phyloP scores from a whole-genome alignment of 2,113 vertebrate genomes.

The Dasypus novemcinctus region DNA sequence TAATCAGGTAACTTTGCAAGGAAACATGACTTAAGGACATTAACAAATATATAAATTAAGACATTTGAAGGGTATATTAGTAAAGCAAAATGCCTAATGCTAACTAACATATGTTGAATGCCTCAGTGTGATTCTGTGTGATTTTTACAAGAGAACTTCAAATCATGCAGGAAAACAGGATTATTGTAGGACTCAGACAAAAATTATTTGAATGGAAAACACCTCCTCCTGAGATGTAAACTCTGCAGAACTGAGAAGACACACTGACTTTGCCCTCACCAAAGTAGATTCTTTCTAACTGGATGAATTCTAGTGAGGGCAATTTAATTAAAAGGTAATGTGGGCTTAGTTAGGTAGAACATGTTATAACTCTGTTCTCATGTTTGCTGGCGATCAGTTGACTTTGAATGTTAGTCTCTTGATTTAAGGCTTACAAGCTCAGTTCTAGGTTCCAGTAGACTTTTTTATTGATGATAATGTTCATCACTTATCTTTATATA shows the following conservation, averaged over 20 bases:
- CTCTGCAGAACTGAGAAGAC: neutral
- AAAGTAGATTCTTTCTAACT: neutral
- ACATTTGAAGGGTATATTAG: constrained; percentile 1
- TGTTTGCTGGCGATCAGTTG: neutral
- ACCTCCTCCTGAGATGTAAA: neutral
- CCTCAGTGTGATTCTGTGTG: neutral
- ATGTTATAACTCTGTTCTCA: neutral
- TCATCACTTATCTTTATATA: constrained; percentile 3
- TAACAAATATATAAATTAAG: constrained; percentile 54
- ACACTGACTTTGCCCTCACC: neutral
- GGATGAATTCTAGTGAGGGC: neutral
- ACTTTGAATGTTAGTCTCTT: constrained; percentile 39
- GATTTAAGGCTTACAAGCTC: constrained; percentile 24
- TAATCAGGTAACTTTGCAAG: constrained; percentile 52
- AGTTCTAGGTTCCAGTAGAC: neutral
- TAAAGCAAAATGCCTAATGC: constrained; percentile 36
- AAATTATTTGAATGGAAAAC: constrained; percentile 49
- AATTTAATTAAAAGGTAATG: constrained; percentile 33
- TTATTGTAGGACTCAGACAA: neutral
- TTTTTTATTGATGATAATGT: constrained; percentile 17
- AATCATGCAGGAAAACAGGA: constrained; percentile 9
- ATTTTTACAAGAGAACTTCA: constrained; percentile 45
- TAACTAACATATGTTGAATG: constrained; percentile 2
- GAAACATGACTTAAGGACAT: constrained; percentile 36
- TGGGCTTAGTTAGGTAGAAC: constrained; percentile 9